Conservation (phyloP, 2,113 vertebrate genomes). For the Eclectus roratus region DNA sequence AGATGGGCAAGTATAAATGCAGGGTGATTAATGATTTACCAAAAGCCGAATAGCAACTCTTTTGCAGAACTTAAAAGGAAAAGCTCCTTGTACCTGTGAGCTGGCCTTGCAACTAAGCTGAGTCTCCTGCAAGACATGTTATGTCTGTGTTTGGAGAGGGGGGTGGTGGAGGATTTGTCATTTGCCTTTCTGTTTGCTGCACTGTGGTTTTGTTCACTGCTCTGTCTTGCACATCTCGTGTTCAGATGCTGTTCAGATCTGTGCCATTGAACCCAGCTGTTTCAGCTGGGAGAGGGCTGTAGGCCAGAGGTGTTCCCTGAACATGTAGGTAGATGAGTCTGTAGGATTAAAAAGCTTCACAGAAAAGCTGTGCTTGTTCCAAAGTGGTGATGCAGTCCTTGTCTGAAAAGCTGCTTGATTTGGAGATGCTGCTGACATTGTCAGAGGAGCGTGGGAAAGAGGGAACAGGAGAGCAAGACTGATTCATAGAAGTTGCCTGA, state of each 20-base stretch:
- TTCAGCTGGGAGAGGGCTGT: background rate
- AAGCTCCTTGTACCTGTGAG: background rate
- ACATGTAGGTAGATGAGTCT: background rate
- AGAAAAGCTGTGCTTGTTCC: background rate
- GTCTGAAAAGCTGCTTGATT: background rate
- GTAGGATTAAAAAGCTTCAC: background rate
- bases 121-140: background rate
- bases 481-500: background rate
- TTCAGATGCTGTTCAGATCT: background rate
- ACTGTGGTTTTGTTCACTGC: background rate
- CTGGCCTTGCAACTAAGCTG: background rate
- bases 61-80: background rate
- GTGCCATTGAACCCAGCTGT: background rate
- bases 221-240: no score
- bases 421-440: background rate
- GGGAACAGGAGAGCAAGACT: background rate
- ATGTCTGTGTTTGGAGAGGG: background rate
- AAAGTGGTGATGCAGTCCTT: background rate
- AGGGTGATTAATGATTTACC: conserved; percentile 2
- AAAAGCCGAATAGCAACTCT: background rate
- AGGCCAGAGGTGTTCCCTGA: background rate
- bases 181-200: background rate
- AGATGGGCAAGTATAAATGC: background rate
- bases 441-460: background rate
- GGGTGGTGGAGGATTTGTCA: background rate